Base-by-base conservation (phyloP, 1,140 invertebrate species). In the Drosophila simulans region DNA sequence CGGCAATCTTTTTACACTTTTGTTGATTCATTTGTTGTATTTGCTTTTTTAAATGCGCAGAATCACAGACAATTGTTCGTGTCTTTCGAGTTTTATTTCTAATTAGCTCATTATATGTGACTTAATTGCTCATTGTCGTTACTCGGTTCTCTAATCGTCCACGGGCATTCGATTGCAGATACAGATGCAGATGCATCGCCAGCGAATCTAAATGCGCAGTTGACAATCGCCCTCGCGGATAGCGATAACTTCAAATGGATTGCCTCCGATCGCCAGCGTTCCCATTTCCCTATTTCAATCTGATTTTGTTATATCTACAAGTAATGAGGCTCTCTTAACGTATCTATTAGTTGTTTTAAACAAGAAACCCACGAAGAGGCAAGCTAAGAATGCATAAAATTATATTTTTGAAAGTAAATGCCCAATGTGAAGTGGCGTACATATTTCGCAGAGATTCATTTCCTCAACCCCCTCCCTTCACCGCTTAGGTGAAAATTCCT, bases 111-210 rank as follows among this genome's bases (percentile, higher is more conserved):
- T 75, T 82, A 79, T 62, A 46, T 20, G 63, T 46, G 49, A 74
- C 77, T 86, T 77, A 74, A 85, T 85, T 78, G 64, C 62, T 77
- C 72, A 84, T 84, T 84, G 81, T 77, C 81, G 65, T 49, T 60
- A 17, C 54, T 55, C 49, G 22, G 10, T 15, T 25, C 66, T 55
- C 46, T 72, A 77, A 72, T 77, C 68, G 59, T 15, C 25, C 34
- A 58, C 54, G 48, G 51, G 39, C 27, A 75, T 55, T 75, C 52
- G 72, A 75, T 53, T 37, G 72, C 60, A 75, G 58, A 74, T 31
- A 31, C 31, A 75, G 58, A 74, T 74, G 66, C 31, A 75, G 58
- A 74, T 74, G 66, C 80, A 78, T 49, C 46, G 56, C 40, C 60
- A 43, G 55, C 59, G 59, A 65, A 64, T 53, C 68, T 53, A 70